phyloP scores from a whole-genome alignment of 2,797 vertebrate species.

The Neosilurus hyrtlii region DNA sequence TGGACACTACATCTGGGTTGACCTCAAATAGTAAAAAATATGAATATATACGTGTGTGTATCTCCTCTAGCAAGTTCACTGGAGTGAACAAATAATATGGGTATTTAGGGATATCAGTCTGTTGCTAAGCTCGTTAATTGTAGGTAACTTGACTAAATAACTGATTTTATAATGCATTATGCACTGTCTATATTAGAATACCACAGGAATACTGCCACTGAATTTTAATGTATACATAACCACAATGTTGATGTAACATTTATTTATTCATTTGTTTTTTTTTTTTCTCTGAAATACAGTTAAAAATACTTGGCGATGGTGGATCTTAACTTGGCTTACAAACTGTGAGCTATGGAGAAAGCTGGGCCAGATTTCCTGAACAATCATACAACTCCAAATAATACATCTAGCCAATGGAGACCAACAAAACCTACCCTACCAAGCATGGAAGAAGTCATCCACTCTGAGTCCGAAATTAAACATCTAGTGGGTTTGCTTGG shows the following conservation, averaged over 20 bases:
- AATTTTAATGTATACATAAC: neutral
- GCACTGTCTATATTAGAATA: neutral
- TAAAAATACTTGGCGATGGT: conserved; percentile 47
- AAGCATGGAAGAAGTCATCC: conserved; percentile 70
- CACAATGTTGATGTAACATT: neutral
- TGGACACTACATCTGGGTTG: neutral
- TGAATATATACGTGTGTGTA: too few species aligned
- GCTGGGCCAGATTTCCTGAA: conserved; percentile 52
- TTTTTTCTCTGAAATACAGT: conserved; percentile 43
- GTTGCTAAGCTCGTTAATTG: neutral
- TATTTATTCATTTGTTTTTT: neutral
- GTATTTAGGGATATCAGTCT: neutral
- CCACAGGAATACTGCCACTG: neutral
- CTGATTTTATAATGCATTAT: neutral
- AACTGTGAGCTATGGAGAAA: conserved; percentile 68
- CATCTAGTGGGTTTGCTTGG: conserved; percentile 82
- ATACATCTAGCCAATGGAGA: conserved; percentile 61
- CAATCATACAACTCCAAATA: conserved; percentile 59
- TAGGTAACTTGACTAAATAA: neutral
- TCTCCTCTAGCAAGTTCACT: neutral
- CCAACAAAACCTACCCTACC: conserved; percentile 65
- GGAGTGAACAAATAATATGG: neutral
- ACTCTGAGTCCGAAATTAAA: conserved; percentile 74
- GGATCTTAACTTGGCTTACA: conserved; percentile 29
- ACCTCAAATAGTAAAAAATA: neutral